Evolutionary conservation across 2,888 invertebrate species (phyloP).

Genomic region (Eulithis testata): DNA sequence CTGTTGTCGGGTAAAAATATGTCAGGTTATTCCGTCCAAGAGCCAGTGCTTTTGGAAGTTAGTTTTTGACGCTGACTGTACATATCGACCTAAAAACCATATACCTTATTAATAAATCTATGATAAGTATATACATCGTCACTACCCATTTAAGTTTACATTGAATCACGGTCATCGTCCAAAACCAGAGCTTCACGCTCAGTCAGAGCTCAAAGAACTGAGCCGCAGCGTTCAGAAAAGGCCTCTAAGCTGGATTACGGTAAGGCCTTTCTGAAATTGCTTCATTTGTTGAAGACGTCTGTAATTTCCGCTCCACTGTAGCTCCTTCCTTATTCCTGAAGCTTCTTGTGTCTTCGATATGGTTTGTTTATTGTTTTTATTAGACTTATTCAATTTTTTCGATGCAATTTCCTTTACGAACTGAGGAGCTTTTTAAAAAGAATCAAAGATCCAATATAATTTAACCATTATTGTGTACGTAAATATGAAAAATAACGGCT

Average conservation of each 20-base stretch:
- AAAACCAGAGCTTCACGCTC: neutral
- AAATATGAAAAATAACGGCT: too few relatives aligned
- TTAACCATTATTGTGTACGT: neutral
- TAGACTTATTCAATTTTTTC: conserved; percentile 11
- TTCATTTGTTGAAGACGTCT: conserved; percentile 38
- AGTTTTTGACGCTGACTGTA: too few relatives aligned
- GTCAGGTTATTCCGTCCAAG: too few relatives aligned
- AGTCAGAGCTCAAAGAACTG: conserved; percentile 6
- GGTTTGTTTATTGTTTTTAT: conserved; percentile 19
- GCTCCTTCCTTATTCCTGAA: conserved; percentile 29
- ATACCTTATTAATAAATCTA: too few relatives aligned
- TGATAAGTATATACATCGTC: too few relatives aligned
- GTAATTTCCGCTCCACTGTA: conserved; percentile 38
- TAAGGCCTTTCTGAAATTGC: conserved; percentile 25
- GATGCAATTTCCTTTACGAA: conserved; percentile 11
- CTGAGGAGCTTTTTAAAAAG: neutral
- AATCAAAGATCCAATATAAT: neutral
- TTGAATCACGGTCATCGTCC: neutral
- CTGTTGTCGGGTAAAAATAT: too few relatives aligned
- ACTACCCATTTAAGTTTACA: too few relatives aligned
- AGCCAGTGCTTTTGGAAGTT: too few relatives aligned
- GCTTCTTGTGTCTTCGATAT: conserved; percentile 21
- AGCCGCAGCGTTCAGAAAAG: conserved; percentile 1
- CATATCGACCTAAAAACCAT: too few relatives aligned
- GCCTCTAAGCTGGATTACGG: conserved; percentile 15